Evolutionary conservation across 2,888 invertebrate species (phyloP), one percentile per base, ranked within the genome.

Genomic region (Pterobdella sp.): DNA sequence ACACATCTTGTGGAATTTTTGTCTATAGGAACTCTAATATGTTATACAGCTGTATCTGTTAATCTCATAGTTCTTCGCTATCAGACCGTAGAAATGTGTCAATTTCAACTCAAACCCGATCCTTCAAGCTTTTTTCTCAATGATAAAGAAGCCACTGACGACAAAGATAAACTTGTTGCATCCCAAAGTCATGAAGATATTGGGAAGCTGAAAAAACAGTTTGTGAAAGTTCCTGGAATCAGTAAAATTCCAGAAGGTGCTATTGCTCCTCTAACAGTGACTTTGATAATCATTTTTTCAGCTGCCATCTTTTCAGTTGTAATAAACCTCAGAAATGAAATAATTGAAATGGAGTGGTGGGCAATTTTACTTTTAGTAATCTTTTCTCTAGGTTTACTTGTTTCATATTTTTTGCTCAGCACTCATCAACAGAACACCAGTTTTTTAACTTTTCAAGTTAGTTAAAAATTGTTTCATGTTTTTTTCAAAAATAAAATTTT

Each of bases 1-100:
- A 89, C 92, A 78, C 92, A 92, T 78, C 85, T 94, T 56, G 93
- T 94, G 0, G 93, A 94, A 81, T 93, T 94, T 81, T 93, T 94
- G 92, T 93, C 93, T 1, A 94, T 94, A 37, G 78, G 79, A 18
- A 78, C 79, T 35, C 77, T 81, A 56, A 66, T 80, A n/a, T 75
- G 77, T 0, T 94, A 94, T 82, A 93, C 93, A 1, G 92, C 94
- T 76, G 94, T 94, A 1, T 92, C 92, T 76, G 92, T 92, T n/a
- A 90, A 91, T 75, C 92, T 94, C 4, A 91, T 94, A 72, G 90
- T 94, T 69, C 85, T 94, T 72, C 87, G 93, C 67, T 93, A 93
- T 81, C 87, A 89, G 66, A 80, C 82, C 0, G 81, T 80, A 14
- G 76, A 77, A 67, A 79, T 80, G 73, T 81, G 81, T 68, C 82